Base-by-base conservation (phyloP, 1,140 invertebrate genomes). In the Drosophila kanapiae region DNA sequence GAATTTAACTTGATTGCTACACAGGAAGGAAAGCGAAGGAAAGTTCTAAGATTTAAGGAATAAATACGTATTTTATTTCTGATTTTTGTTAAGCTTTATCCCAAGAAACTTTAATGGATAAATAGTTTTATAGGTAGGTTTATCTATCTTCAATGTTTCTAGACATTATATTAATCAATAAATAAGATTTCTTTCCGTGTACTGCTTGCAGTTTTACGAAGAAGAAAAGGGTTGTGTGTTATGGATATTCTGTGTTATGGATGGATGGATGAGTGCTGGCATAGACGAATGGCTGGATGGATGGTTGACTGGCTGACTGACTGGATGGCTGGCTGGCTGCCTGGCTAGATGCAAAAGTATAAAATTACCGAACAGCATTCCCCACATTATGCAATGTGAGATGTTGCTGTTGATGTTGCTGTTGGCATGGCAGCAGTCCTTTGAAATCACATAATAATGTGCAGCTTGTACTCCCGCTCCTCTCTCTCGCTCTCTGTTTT, bases 401-500 rank as follows among this genome's bases (percentile, higher is more conserved):
- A 60, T 31, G 53, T 8, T 18, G 23, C 43, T 75, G 69, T 59
- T 75, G 72, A 45, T 80, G 65, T 70, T 82, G 76, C 65, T 74
- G 61, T 68, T 86, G 76, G 33, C 61, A 51, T 76, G 69, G 31
- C 37, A 42, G 81, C 84, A 84, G 82, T 87, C 84, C 84, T 90
- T 87, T 87, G 84, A 87, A 90, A 87, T 87, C 85, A 78, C 72
- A 88, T 87, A 87, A 87, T 87, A 88, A 83, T 86, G 83, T 71
- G 78, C 74, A 60, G 35, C 7, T n/a, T 14, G 13, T 3, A 14
- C 37, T 38, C 49, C 18, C 16, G 7, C 16, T 42, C n/a, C 16
- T 13, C 16, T 42, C n/a, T 45, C 38, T 33, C 42, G 16, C 67
- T 45, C 16, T 71, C 27, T 85, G 82, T 88, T 87, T 87, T 78